Percentiles rank a stretch among this genome's conserved stretches.
These are phyloP conservation scores for Drosophila affinis DNA, from an alignment of 2,888 invertebrate genomes.

Conservation along the genomic window DNA sequence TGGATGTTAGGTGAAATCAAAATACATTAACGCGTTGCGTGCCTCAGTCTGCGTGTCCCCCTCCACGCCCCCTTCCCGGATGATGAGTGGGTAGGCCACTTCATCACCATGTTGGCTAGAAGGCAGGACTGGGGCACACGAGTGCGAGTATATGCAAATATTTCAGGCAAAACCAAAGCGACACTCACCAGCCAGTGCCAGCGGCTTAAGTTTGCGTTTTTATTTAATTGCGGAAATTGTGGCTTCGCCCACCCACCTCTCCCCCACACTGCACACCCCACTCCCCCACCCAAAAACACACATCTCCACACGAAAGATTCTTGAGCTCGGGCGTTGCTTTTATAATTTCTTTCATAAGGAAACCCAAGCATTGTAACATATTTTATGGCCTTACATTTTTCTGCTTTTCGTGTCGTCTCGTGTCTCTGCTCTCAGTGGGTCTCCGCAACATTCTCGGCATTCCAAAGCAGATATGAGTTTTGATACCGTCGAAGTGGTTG, in stretches of 20 bases:
- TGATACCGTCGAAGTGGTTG: slow-evolving; percentile 60
- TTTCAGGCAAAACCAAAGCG: slow-evolving; percentile 59
- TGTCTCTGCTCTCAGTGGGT: slow-evolving; percentile 32
- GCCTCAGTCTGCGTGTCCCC: slow-evolving; percentile 33
- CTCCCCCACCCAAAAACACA: not conserved
- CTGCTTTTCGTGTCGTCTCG: slow-evolving; percentile 54
- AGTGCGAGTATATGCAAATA: slow-evolving; percentile 64
- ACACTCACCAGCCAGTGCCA: slow-evolving; percentile 58
- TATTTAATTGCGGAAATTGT: slow-evolving; percentile 79
- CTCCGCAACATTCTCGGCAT: slow-evolving; percentile 65
- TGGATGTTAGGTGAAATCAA: slow-evolving; percentile 65
- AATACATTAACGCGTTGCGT: slow-evolving; percentile 78
- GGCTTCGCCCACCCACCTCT: slow-evolving; percentile 60
- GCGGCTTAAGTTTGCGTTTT: slow-evolving; percentile 78
- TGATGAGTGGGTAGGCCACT: slow-evolving; percentile 48
- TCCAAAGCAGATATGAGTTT: slow-evolving; percentile 74
- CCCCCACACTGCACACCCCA: slow-evolving; percentile 21
- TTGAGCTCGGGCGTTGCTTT: slow-evolving; percentile 46
- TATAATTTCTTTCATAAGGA: slow-evolving; percentile 75
- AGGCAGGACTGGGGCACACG: slow-evolving; percentile 42
- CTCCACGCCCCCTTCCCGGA: not conserved
- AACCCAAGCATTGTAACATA: slow-evolving; percentile 72
- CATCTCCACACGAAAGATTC: slow-evolving; percentile 27
- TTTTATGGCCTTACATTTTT: slow-evolving; percentile 73
- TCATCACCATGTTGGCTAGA: slow-evolving; percentile 31